Conservation (phyloP, 2,113 vertebrate genomes). For the Lethenteron reissneri region DNA sequence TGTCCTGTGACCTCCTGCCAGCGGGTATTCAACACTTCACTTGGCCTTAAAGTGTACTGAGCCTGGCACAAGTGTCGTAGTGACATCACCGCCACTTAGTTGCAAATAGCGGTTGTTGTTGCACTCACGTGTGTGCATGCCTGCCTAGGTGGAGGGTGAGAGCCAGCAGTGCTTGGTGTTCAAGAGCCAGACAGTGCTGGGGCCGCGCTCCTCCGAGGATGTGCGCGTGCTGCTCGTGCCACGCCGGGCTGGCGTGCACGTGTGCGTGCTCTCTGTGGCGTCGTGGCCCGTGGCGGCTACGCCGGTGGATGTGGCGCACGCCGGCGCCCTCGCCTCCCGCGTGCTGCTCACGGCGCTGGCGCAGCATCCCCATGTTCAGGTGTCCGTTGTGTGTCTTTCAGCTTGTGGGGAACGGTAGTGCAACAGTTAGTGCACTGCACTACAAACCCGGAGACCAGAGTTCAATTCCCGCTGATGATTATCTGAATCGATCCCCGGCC, state of each 20-base stretch:
- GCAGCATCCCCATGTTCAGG: slow-evolving; percentile 56
- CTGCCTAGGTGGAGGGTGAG: slow-evolving; percentile 33
- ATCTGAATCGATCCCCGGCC: too few species aligned
- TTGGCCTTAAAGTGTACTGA: too few species aligned
- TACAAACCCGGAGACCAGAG: too few species aligned
- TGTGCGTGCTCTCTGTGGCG: slow-evolving; percentile 49
- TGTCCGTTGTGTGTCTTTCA: slow-evolving; percentile 16
- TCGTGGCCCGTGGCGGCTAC: slow-evolving; percentile 70
- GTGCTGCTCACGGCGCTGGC: slow-evolving; percentile 57
- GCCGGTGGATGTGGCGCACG: slow-evolving; percentile 29
- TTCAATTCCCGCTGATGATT: too few species aligned
- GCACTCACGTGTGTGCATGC: too few species aligned
- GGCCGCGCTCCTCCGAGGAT: slow-evolving; percentile 52
- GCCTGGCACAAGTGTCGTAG: too few species aligned
- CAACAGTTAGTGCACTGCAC: not conserved
- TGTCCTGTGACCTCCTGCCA: too few species aligned
- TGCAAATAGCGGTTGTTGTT: too few species aligned
- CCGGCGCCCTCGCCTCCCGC: slow-evolving; percentile 44
- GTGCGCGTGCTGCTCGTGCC: slow-evolving; percentile 71
- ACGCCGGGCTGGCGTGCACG: slow-evolving; percentile 45
- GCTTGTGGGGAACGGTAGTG: not conserved
- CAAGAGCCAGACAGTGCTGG: slow-evolving; percentile 68
- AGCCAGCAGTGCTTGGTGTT: slow-evolving; percentile 65
- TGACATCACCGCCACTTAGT: too few species aligned
- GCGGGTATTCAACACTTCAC: too few species aligned